phyloP scores from a whole-genome alignment of 2,113 vertebrate genomes.

The Amblyopsis rosae region DNA sequence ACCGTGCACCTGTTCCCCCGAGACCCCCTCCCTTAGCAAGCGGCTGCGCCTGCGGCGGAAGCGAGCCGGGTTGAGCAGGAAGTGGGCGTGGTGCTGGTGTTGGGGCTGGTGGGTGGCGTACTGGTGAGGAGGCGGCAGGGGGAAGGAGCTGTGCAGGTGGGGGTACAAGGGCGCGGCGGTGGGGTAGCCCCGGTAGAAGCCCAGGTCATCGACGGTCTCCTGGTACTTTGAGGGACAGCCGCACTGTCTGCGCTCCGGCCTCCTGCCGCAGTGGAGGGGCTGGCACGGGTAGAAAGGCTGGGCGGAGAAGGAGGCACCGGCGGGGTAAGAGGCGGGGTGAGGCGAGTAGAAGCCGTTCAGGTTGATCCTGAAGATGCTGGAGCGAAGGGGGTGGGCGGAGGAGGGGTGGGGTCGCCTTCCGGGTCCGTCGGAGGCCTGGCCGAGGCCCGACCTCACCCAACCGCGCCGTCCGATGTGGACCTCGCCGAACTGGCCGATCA shows the following conservation, averaged over 20 bases:
- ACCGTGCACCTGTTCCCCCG: conserved; percentile 71
- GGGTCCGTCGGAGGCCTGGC: conserved; percentile 53
- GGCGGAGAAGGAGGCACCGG: conserved; percentile 67
- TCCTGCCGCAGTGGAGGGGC: conserved; percentile 88
- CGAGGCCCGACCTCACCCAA: conserved; percentile 61
- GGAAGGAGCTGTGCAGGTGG: conserved; percentile 67
- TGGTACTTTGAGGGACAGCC: conserved; percentile 90
- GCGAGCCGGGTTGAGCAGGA: conserved; percentile 92
- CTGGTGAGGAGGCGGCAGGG: conserved; percentile 77
- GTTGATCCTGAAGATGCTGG: conserved; percentile 89
- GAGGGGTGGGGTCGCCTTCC: conserved; percentile 81
- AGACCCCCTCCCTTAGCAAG: conserved; percentile 85
- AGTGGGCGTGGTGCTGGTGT: conserved; percentile 78
- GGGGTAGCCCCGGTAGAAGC: conserved; percentile 91
- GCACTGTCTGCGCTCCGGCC: conserved; percentile 89
- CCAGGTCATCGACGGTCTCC: conserved; percentile 89
- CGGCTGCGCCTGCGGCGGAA: conserved; percentile 94
- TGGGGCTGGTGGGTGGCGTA: conserved; percentile 70
- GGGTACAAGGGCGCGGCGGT: conserved; percentile 88
- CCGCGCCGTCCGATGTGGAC: conserved; percentile 88
- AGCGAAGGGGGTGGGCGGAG: conserved; percentile 86
- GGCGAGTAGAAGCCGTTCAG: conserved; percentile 96
- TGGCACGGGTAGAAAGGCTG: conserved; percentile 82
- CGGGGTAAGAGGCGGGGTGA: conserved; percentile 70
- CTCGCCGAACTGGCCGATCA: conserved; percentile 86